phyloP scores from a whole-genome alignment of 2,113 vertebrate species.

The Daboia siamensis region DNA sequence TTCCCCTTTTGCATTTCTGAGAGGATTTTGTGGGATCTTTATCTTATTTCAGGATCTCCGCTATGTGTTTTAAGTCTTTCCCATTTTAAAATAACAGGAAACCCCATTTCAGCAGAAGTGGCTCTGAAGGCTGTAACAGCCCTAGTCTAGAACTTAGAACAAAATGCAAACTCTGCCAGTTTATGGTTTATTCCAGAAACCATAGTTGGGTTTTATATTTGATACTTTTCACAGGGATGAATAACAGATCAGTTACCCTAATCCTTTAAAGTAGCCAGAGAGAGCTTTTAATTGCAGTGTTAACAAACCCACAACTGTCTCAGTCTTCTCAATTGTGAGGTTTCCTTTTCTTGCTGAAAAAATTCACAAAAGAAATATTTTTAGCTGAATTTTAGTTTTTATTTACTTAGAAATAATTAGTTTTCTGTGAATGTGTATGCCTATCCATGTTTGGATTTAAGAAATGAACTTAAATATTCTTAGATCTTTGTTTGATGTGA shows the following conservation, averaged over 20 bases:
- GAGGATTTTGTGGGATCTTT: background rate
- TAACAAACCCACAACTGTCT: background rate
- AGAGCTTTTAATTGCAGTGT: background rate
- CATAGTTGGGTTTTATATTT: background rate
- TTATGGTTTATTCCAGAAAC: background rate
- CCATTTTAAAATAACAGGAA: background rate
- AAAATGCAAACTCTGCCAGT: background rate
- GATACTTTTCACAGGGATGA: background rate
- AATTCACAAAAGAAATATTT: background rate
- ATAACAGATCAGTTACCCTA: background rate
- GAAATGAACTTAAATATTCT: background rate
- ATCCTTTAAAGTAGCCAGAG: background rate
- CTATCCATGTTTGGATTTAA: background rate
- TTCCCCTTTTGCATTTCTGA: background rate
- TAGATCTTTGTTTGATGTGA: background rate
- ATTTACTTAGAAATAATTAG: background rate
- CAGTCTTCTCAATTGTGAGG: background rate
- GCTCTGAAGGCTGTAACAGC: background rate
- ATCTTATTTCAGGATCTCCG: background rate
- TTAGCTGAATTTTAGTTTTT: background rate
- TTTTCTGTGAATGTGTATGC: background rate
- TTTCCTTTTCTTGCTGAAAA: background rate
- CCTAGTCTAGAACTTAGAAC: background rate
- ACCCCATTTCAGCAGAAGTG: background rate
- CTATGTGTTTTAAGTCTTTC: background rate